These are phyloP conservation scores for Phainopepla nitens DNA, from an alignment of 2,113 vertebrate genomes.

Conservation along the genomic window DNA sequence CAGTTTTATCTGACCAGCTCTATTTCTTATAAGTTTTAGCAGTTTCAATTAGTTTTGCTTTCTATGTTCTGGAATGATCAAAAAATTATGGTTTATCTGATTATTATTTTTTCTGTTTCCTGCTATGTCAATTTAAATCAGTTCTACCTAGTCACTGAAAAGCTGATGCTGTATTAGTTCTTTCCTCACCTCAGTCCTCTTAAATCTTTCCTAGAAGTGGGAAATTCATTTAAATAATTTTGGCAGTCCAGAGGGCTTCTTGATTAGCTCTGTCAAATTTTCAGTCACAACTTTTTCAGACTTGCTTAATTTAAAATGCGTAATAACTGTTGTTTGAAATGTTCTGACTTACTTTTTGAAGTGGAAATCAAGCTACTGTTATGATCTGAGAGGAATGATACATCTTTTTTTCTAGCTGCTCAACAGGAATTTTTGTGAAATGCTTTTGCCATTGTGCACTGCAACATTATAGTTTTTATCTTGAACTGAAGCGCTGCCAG, in stretches of 20 bases:
- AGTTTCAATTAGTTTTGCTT: neutral
- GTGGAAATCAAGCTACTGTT: neutral
- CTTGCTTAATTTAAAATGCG: neutral
- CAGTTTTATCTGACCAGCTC: neutral
- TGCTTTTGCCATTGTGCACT: neutral
- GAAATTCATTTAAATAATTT: neutral
- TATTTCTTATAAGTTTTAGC: neutral
- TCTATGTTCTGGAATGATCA: neutral
- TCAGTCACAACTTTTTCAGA: neutral
- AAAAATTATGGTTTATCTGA: neutral
- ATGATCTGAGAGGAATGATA: neutral
- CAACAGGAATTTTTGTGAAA: neutral
- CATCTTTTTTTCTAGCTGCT: neutral
- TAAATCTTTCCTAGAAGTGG: neutral
- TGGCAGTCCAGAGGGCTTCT: neutral
- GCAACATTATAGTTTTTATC: neutral
- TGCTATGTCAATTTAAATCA: neutral
- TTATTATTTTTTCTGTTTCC: neutral
- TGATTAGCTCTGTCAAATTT: neutral
- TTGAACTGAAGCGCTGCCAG: neutral
- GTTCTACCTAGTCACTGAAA: neutral
- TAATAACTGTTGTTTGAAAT: neutral
- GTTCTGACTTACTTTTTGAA: constrained; percentile 7
- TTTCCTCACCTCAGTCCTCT: neutral
- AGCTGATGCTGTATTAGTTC: neutral